These are phyloP conservation scores for Napeogenes inachia DNA, from an alignment of 2,888 invertebrate genomes.

Conservation along the genomic window DNA sequence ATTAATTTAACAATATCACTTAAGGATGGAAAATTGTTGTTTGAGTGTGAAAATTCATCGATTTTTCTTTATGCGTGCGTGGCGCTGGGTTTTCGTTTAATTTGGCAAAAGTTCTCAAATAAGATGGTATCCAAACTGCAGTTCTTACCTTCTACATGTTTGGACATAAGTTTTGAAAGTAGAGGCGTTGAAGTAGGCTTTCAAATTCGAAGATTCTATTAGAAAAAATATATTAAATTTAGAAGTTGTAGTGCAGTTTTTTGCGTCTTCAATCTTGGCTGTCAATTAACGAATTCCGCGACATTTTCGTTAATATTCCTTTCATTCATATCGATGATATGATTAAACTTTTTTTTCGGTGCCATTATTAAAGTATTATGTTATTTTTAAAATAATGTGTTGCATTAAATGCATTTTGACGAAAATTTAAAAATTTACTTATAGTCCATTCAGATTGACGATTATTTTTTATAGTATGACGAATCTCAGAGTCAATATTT, in stretches of 20 bases:
- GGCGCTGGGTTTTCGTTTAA: constrained; percentile 24
- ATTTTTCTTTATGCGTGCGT: constrained; percentile 14
- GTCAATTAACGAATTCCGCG: constrained; percentile 50
- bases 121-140: background rate
- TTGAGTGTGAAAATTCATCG: constrained; percentile 38
- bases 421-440: constrained; percentile 43
- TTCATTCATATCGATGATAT: constrained; percentile 46
- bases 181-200: constrained; percentile 2
- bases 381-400: constrained; percentile 72
- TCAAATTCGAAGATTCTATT: constrained; percentile 7
- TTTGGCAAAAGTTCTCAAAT: background rate
- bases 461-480: constrained; percentile 53
- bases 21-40: constrained; percentile 59
- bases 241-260: constrained; percentile 43
- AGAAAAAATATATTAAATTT: constrained; percentile 10
- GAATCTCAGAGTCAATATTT: constrained; percentile 56
- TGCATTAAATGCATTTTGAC: constrained; percentile 72
- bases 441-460: constrained; percentile 41
- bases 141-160: background rate
- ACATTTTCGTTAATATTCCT: constrained; percentile 35
- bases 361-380: constrained; percentile 73
- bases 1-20: constrained; percentile 30
- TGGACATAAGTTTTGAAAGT: background rate
- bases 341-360: constrained; percentile 63
- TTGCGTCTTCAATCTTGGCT: constrained; percentile 51